Evolutionary conservation across 2,888 invertebrate species (phyloP).

Genomic region (Epiperipatus broadwayi): DNA sequence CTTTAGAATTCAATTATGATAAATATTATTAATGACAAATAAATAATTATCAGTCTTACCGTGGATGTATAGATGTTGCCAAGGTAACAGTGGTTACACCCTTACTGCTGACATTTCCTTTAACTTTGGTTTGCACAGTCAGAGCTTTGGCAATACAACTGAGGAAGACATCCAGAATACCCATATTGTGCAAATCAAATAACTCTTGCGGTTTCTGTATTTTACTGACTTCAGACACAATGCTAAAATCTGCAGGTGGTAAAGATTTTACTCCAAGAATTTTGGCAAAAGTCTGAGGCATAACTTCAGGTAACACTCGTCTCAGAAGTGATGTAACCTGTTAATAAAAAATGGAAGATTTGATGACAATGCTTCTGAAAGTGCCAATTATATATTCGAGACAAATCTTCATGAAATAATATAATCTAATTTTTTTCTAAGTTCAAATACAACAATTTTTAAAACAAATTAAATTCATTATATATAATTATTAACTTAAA

Average conservation of each 20-base stretch:
- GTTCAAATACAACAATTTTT: too few species aligned
- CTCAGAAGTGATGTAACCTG: conserved; percentile 64
- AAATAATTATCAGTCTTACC: conserved; percentile 32
- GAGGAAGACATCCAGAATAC: conserved; percentile 69
- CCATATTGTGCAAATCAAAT: conserved; percentile 40
- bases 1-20: not conserved
- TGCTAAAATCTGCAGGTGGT: conserved; percentile 55
- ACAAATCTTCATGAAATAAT: too few species aligned
- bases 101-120: conserved; percentile 43
- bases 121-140: conserved; percentile 66
- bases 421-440: too few species aligned
- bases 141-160: conserved; percentile 77
- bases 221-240: conserved; percentile 40
- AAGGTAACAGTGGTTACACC: conserved; percentile 37
- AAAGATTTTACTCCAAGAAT: conserved; percentile 49
- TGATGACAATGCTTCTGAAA: too few species aligned
- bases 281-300: conserved; percentile 58
- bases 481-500: too few species aligned
- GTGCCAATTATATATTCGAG: too few species aligned
- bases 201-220: conserved; percentile 28
- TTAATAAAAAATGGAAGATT: conserved; percentile 18
- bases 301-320: conserved; percentile 70
- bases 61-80: conserved; percentile 39
- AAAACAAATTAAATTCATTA: too few species aligned
- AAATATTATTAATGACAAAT: not conserved